Conservation (phyloP, 2,797 vertebrate genomes). For the Fistularia tabacaria region DNA sequence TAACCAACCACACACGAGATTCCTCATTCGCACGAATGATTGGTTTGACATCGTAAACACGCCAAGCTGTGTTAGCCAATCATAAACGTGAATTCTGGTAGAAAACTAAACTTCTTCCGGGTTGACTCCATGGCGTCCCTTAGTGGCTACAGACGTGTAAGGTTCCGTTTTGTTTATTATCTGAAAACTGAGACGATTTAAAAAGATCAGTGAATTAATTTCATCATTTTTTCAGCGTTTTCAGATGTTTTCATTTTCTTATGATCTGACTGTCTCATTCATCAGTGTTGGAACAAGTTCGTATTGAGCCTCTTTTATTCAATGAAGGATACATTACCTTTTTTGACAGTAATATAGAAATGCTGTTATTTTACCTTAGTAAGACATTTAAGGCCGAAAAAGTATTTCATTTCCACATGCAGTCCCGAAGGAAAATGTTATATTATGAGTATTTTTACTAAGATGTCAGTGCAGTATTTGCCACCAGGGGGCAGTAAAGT, state of each 20-base stretch:
- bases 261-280: conserved; percentile 35
- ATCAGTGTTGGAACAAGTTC: conserved; percentile 35
- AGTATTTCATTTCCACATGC: conserved; percentile 8
- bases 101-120: conserved; percentile 3
- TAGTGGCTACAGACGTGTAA: conserved; percentile 54
- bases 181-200: conserved; percentile 46
- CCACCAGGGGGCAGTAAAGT: conserved; percentile 46
- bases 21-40: conserved; percentile 17
- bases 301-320: neutral
- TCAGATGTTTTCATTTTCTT: conserved; percentile 41
- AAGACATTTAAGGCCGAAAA: conserved; percentile 8
- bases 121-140: conserved; percentile 63
- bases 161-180: conserved; percentile 29
- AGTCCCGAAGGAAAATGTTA: no score
- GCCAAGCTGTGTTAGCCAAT: conserved; percentile 43
- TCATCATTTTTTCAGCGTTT: conserved; percentile 43
- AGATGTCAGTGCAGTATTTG: neutral
- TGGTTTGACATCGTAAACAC: conserved; percentile 25
- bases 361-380: conserved; percentile 22
- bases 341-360: conserved; percentile 20
- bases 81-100: neutral
- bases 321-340: conserved; percentile 1
- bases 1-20: conserved; percentile 57
- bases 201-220: conserved; percentile 39
- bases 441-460: no score